Evolutionary conservation across 2,888 invertebrate genomes (phyloP).

Genomic region (Hypolimnas misippus): DNA sequence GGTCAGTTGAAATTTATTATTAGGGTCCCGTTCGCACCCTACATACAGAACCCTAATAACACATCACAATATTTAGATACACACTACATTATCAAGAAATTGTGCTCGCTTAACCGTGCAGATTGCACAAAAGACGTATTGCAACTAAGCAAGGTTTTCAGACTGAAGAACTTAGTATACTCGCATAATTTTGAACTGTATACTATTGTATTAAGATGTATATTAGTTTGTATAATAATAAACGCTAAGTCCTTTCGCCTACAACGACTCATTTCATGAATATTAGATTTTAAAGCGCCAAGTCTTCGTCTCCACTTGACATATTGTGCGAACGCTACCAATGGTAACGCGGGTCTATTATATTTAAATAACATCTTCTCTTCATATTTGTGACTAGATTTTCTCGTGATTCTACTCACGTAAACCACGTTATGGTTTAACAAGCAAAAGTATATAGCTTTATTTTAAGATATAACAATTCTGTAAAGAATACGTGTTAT

Average conservation of each 20-base stretch:
- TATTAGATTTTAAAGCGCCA: conserved; percentile 25
- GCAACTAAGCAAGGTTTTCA: not conserved
- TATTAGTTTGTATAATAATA: not conserved
- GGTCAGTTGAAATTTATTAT: too few relatives aligned
- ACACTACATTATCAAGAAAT: not conserved
- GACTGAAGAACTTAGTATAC: conserved; percentile 2
- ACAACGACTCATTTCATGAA: conserved; percentile 19
- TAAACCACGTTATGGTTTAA: not conserved
- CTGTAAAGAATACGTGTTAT: too few relatives aligned
- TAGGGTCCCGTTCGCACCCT: too few relatives aligned
- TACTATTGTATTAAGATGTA: not conserved
- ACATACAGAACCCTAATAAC: too few relatives aligned
- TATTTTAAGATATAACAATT: too few relatives aligned
- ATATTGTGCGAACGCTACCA: conserved; percentile 1
- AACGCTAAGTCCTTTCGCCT: not conserved
- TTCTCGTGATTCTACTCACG: not conserved
- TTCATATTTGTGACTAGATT: not conserved
- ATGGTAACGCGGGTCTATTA: not conserved
- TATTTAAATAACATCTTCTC: not conserved
- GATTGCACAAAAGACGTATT: conserved; percentile 9
- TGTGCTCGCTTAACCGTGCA: not conserved
- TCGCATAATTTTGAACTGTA: conserved; percentile 4
- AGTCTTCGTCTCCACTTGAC: conserved; percentile 7
- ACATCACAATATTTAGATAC: not conserved
- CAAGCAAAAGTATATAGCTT: not conserved